Conservation (phyloP, 1,140 invertebrate genomes). For the Reticulitermes speratus region DNA sequence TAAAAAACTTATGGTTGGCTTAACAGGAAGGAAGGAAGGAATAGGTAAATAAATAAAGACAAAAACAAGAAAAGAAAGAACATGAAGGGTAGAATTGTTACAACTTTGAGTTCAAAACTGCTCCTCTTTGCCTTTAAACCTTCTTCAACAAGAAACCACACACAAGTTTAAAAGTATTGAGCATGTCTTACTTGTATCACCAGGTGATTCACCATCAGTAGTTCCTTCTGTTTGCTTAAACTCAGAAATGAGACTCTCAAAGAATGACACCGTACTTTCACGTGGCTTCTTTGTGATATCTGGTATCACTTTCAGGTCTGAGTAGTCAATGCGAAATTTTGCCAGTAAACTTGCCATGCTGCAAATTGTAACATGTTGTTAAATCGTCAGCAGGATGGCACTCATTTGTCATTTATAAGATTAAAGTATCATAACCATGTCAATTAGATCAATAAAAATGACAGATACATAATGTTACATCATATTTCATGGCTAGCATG, state of each 20-base stretch:
- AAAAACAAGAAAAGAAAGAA: too few species aligned
- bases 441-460: background rate
- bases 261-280: slow-evolving; percentile 72
- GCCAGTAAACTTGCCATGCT: slow-evolving; percentile 93
- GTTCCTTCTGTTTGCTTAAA: slow-evolving; percentile 57
- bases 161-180: background rate
- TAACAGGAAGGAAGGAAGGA: too few species aligned
- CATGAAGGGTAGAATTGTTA: too few species aligned
- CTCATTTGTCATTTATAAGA: background rate
- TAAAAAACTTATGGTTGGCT: too few species aligned
- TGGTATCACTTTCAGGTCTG: slow-evolving; percentile 85
- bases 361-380: slow-evolving; percentile 39
- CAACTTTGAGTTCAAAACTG: too few species aligned
- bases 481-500: too few species aligned
- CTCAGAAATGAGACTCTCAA: slow-evolving; percentile 72
- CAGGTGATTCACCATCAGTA: slow-evolving; percentile 44
- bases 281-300: slow-evolving; percentile 76
- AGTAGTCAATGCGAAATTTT: slow-evolving; percentile 96
- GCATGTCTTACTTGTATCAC: slow-evolving; percentile 51
- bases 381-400: background rate
- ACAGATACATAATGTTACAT: background rate
- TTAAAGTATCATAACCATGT: too few species aligned
- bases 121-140: too few species aligned
- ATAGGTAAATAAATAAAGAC: too few species aligned
- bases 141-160: too few species aligned